Evolutionary conservation across 2,113 vertebrate species (phyloP).

Genomic region (Amphiprion ocellaris): DNA sequence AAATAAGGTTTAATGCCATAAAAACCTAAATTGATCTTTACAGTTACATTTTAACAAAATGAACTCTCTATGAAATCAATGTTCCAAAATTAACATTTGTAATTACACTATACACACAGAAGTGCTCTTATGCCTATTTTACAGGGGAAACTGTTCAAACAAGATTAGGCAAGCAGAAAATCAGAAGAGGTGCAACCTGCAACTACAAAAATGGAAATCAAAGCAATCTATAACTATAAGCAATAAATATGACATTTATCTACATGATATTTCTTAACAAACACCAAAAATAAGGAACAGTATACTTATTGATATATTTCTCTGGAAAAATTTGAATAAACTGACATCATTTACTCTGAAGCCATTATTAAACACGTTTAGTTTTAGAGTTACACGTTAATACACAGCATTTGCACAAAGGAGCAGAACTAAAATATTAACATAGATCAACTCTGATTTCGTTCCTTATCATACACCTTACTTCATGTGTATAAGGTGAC

Average conservation of each 20-base stretch:
- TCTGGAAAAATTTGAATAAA: slow-evolving; percentile 54
- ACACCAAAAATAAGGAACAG: slow-evolving; percentile 74
- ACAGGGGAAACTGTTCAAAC: slow-evolving; percentile 64
- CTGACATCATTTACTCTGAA: slow-evolving; percentile 72
- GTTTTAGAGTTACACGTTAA: slow-evolving; percentile 74
- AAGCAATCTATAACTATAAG: slow-evolving; percentile 48
- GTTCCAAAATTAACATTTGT: slow-evolving; percentile 69
- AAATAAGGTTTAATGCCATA: slow-evolving; percentile 80
- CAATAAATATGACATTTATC: slow-evolving; percentile 68
- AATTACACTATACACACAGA: slow-evolving; percentile 74
- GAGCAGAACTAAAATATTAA: slow-evolving; percentile 78
- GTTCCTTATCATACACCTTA: slow-evolving; percentile 65
- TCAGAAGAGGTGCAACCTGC: slow-evolving; percentile 52
- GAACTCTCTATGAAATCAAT: slow-evolving; percentile 58
- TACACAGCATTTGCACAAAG: slow-evolving; percentile 80
- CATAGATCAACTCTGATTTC: slow-evolving; percentile 67
- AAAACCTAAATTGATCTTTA: slow-evolving; percentile 73
- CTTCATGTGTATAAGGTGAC: slow-evolving; percentile 28
- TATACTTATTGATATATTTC: slow-evolving; percentile 63
- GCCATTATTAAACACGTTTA: slow-evolving; percentile 71
- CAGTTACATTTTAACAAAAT: slow-evolving; percentile 76
- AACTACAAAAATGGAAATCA: slow-evolving; percentile 67
- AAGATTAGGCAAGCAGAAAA: slow-evolving; percentile 68
- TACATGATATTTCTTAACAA: slow-evolving; percentile 67
- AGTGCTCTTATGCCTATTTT: slow-evolving; percentile 65